Conservation (phyloP, 2,797 vertebrate species). For the Clamator glandarius region DNA sequence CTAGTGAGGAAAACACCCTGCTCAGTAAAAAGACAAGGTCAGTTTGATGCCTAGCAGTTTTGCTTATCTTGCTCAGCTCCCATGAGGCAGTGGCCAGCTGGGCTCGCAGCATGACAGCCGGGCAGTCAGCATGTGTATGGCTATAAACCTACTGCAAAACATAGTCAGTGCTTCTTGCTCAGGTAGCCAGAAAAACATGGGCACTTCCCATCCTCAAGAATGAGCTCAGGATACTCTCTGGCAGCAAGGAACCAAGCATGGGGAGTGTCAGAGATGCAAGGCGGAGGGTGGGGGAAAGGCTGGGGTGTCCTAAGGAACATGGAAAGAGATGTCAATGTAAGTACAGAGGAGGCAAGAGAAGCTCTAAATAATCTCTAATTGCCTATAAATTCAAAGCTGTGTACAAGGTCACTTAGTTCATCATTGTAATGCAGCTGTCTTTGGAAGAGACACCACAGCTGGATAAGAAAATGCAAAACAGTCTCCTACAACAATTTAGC, state of each 20-base stretch:
- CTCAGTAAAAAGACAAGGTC: neutral
- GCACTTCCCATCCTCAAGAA: neutral
- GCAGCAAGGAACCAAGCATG: neutral
- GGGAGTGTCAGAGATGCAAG: neutral
- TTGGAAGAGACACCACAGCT: neutral
- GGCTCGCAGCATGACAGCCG: neutral
- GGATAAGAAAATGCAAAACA: neutral
- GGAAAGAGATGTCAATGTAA: neutral
- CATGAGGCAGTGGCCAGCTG: neutral
- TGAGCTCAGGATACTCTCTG: neutral
- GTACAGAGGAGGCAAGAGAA: neutral
- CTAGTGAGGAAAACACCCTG: neutral
- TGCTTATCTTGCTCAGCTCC: neutral
- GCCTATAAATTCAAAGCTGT: neutral
- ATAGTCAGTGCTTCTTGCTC: neutral
- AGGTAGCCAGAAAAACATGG: neutral
- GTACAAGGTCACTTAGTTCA: neutral
- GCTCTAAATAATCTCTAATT: neutral
- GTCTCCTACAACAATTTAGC: neutral
- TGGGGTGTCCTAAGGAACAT: neutral
- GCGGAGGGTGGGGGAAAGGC: neutral
- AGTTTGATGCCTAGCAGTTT: neutral
- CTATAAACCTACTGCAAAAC: neutral
- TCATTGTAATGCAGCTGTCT: neutral
- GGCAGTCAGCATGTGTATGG: neutral